Base-by-base conservation (phyloP, 2,888 invertebrate species). In the Leptinotarsa haldemani region DNA sequence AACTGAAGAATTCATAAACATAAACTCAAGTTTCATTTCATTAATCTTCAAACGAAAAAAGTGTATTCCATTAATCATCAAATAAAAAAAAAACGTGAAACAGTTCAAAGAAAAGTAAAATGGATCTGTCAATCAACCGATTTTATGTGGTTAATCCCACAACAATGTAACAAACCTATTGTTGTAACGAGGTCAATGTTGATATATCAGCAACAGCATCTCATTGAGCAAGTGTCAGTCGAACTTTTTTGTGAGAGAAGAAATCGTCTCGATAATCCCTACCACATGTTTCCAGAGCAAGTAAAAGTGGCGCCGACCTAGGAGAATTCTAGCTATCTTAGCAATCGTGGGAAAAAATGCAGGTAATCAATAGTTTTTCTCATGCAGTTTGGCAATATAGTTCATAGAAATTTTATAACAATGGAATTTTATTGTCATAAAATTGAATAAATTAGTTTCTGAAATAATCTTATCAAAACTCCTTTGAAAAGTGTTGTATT, bases 251-350 rank as follows among this genome's bases (percentile, higher is more conserved):
- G 18, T 52, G 18, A 20, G 58, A 58, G 25, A 22, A 25, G 58
- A 58, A 58, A 58, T 58, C 58, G 25, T 58, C 15, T 12, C 15
- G 58, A 58, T 58, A 58, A 58, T 58, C 58, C 58, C 15, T 20
- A 25, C 1, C 15, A 15, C 58, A 58, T 58, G 58, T 25, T 58
- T 58, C 16, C 58, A 58, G 58, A 58, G 25, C 58, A 58, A 58
- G 58, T 58, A 58, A 58, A 58, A 58, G 58, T 58, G 25, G 25
- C 58, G 58, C 58, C 58, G 22, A 15, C 15, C 22, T 58, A 58
- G 56, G 22, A 58, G 40, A 58, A 58, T 58, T 22, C 15, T 58
- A 58, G 58, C 30, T 30, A 30, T 30, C 30, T 30, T 2, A 0
- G 40, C 40, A 40, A 40, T 58, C 58, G 58, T 58, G 58, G 58